Conservation (phyloP, 2,888 invertebrate species). For the Brachyptera putata region DNA sequence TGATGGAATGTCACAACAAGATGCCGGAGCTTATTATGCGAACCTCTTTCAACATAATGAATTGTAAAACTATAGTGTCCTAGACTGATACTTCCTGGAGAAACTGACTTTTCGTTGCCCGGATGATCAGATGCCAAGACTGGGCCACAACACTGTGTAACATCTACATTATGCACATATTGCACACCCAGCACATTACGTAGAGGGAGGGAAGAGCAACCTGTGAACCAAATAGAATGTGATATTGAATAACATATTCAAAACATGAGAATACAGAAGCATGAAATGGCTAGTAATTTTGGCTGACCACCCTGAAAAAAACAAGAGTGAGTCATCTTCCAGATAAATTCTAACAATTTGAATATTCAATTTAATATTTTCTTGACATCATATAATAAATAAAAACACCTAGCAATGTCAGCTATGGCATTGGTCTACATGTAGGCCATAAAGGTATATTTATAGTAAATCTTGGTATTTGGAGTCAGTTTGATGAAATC, state of each 20-base stretch:
- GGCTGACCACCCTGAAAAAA: no score
- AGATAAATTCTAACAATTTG: no score
- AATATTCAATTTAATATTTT: no score
- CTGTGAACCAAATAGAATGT: slow-evolving; percentile 41
- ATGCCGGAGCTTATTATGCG: slow-evolving; percentile 57
- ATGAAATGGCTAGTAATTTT: no score
- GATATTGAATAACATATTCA: slow-evolving; percentile 5
- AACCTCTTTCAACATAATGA: slow-evolving; percentile 56
- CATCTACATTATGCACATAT: slow-evolving; percentile 45
- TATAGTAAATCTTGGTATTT: no score
- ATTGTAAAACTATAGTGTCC: slow-evolving; percentile 52
- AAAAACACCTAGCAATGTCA: no score
- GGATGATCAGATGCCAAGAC: slow-evolving; percentile 4
- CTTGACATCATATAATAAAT: no score
- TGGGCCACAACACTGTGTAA: slow-evolving; percentile 35
- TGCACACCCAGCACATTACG: slow-evolving; percentile 54
- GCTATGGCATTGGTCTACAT: no score
- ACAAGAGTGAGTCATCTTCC: no score
- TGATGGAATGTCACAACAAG: slow-evolving; percentile 55
- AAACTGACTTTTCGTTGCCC: no score
- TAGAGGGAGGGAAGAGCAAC: slow-evolving; percentile 52
- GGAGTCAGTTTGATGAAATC: no score
- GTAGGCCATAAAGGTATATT: no score
- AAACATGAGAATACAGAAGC: not conserved
- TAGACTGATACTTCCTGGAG: slow-evolving; percentile 19